A percentile compares a stretch with the other conserved stretches of the same genome.
Conservation (phyloP, 2,113 vertebrate species). For the Scomber colias region DNA sequence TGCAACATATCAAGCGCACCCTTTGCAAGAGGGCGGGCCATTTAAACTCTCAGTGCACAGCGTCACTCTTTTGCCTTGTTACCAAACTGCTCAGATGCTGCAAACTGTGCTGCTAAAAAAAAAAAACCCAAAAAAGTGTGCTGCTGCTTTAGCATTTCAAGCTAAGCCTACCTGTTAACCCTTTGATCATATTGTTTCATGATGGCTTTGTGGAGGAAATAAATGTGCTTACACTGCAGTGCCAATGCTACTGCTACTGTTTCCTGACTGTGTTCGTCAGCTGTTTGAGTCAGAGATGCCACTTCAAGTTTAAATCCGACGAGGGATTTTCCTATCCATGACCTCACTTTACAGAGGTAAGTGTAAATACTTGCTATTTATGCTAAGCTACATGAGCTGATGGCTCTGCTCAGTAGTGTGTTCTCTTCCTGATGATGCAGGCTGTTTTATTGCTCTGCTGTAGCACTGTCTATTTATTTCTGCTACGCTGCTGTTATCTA, state of each 20-base stretch:
- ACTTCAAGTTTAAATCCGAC: neutral
- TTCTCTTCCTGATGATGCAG: neutral
- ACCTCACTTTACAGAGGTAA: neutral
- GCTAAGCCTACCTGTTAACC: no score
- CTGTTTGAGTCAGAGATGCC: neutral
- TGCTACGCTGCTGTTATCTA: neutral
- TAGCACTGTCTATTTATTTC: neutral
- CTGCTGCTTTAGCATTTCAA: neutral
- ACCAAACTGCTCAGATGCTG: neutral
- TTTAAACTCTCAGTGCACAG: slow-evolving; percentile 7
- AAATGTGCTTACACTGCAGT: no score
- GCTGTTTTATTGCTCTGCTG: neutral
- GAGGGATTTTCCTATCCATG: neutral
- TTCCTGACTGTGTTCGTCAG: neutral
- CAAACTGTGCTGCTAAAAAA: no score
- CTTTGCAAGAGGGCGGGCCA: neutral
- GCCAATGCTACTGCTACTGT: no score
- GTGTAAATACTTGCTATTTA: neutral
- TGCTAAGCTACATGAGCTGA: neutral
- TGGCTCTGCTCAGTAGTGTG: neutral
- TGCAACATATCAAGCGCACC: slow-evolving; percentile 10
- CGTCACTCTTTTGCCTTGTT: neutral
- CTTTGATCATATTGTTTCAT: neutral
- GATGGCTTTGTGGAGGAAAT: no score
- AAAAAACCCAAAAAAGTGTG: no score